These are phyloP conservation scores for Exocentrus adspersus DNA, from an alignment of 2,888 invertebrate genomes.

Conservation along the genomic window DNA sequence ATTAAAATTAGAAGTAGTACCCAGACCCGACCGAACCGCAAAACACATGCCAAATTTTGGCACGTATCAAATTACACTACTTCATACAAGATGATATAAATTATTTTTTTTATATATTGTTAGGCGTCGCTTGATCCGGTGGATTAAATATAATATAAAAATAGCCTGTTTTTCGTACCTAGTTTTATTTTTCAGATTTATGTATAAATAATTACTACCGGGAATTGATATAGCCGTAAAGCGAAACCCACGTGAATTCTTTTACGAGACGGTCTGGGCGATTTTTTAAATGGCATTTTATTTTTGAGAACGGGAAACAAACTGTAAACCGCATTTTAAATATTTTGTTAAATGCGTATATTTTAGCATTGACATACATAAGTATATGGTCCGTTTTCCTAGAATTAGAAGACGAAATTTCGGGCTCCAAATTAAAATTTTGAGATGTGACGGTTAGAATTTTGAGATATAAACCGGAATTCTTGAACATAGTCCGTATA, in stretches of 20 bases:
- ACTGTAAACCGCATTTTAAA: neutral
- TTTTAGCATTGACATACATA: too few species aligned
- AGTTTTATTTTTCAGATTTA: conserved; percentile 4
- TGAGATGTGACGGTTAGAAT: too few species aligned
- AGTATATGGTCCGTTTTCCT: too few species aligned
- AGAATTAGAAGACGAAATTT: too few species aligned
- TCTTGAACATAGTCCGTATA: too few species aligned
- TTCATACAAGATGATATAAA: conserved; percentile 1
- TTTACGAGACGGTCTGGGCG: neutral
- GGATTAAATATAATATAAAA: neutral
- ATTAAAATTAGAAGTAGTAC: conserved; percentile 9
- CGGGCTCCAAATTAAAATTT: too few species aligned
- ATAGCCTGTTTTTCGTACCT: conserved; percentile 13
- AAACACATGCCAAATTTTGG: conserved; percentile 26
- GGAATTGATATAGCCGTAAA: neutral
- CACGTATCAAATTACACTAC: conserved; percentile 14
- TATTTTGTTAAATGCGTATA: neutral
- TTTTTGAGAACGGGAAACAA: neutral
- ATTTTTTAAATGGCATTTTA: neutral
- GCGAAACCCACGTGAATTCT: neutral
- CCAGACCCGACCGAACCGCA: conserved; percentile 14
- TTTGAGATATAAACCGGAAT: too few species aligned
- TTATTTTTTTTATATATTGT: too few species aligned
- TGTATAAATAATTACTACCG: neutral
- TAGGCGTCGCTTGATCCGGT: too few species aligned